phyloP scores from a whole-genome alignment of 2,113 vertebrate species.

The Tichodroma muraria region DNA sequence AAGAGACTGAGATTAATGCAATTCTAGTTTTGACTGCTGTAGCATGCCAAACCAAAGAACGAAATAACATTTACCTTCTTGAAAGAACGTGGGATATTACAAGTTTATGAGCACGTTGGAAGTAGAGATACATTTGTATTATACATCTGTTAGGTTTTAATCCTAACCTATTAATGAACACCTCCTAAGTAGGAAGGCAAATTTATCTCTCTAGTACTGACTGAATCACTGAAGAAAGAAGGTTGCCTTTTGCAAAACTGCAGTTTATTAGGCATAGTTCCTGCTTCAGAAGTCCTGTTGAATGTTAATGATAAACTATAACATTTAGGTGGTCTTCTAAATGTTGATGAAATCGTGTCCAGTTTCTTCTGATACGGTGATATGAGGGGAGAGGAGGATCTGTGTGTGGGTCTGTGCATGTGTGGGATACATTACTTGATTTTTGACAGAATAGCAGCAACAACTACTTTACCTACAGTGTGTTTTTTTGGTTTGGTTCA shows the following conservation, averaged over 20 bases:
- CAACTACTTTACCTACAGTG: background rate
- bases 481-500: background rate
- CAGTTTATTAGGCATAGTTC: background rate
- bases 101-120: background rate
- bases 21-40: background rate
- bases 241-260: background rate
- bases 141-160: background rate
- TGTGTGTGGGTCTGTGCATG: background rate
- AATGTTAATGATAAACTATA: background rate
- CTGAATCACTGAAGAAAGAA: background rate
- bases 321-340: background rate
- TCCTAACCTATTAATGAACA: background rate
- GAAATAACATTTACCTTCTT: background rate
- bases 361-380: background rate
- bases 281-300: background rate
- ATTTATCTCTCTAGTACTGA: background rate
- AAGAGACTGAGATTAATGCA: background rate
- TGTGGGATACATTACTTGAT: background rate
- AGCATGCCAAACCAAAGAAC: background rate
- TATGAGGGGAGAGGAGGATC: background rate
- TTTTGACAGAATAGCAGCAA: background rate
- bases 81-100: background rate
- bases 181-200: background rate
- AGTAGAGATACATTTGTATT: background rate
- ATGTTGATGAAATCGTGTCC: background rate